These are phyloP conservation scores for Otolemur crassicaudatus DNA, from an alignment of 2,797 vertebrate species.

Conservation along the genomic window DNA sequence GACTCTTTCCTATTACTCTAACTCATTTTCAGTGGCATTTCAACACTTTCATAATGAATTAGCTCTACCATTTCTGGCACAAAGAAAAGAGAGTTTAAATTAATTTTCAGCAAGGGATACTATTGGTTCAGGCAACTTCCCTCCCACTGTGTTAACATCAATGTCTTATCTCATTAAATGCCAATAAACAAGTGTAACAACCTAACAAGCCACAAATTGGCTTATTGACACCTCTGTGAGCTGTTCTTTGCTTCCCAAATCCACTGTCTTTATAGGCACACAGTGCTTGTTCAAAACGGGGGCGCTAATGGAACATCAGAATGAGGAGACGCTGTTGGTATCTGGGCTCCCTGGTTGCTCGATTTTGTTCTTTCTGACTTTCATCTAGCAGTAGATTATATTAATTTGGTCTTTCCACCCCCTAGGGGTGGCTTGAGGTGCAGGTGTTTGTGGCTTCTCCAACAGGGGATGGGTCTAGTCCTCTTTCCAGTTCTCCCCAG, in stretches of 20 bases:
- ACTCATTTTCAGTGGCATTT: constrained; percentile 69
- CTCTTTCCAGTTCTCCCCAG: not conserved
- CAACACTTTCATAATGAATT: constrained; percentile 61
- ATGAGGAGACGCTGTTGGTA: rapidly evolving
- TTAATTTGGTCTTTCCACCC: not conserved
- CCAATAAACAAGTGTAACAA: constrained; percentile 74
- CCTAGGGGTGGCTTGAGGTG: not conserved
- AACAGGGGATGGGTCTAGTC: not conserved
- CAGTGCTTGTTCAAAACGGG: rapidly evolving
- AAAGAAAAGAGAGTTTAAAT: constrained; percentile 67
- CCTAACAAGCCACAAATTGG: constrained; percentile 76
- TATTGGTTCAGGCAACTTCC: constrained; percentile 70
- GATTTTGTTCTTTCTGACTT: constrained; percentile 40
- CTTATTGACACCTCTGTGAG: constrained; percentile 77
- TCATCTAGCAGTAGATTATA: not conserved
- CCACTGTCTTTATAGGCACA: constrained; percentile 22
- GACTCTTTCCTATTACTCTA: not conserved
- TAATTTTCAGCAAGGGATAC: constrained; percentile 73
- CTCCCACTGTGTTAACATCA: constrained; percentile 76
- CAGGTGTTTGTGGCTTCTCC: not conserved
- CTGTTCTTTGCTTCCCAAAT: constrained; percentile 26
- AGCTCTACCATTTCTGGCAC: constrained; percentile 62
- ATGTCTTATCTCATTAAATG: constrained; percentile 75
- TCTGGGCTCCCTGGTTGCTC: not conserved
- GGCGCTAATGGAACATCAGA: not conserved